Base-by-base conservation (phyloP, 2,797 vertebrate species). In the Chanos chanos region DNA sequence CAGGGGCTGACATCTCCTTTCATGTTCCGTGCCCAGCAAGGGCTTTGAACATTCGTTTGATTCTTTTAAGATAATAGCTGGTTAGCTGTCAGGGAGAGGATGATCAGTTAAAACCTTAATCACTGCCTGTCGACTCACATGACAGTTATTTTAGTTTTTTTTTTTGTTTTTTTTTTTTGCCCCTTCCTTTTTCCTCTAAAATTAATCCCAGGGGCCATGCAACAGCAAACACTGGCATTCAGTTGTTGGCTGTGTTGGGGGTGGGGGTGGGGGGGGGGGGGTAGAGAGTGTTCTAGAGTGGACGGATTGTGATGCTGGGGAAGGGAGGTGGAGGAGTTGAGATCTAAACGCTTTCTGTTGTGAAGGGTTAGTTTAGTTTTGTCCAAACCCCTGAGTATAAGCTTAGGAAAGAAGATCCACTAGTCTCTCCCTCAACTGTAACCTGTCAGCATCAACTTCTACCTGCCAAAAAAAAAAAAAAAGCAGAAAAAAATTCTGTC, bases 51-150 rank as follows among this genome's bases (percentile, higher is more conserved):
- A 92, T 90, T 91, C 90, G 93, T 98, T 98, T 98, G 95, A 98
- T 98, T 98, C 94, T 92, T 92, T 94, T 94, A 93, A 93, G 95
- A 97, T 98, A 99, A 97, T 99, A 95, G 93, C 95, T 96, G 92
- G 94, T 97, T 99, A 92, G 90, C 96, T 98, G 96, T 99, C 96
- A 97, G 95, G 91, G 83, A 89, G 90, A 83, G 95, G 94, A 94
- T 98, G 95, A 99, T 97, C 95, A 95, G 93, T 96, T 99, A 97
- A 98, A 98, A 94, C 96, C 96, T 97, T 97, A 98, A 97, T 99
- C 96, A 99, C 95, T 87, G 94, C 94, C 95, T 98, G 96, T 97
- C 94, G 93, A 94, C 93, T 93, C 85, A 85, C 90, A 92, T 94
- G 89, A 94, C 95, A 95, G 91, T 95, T 94, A 91, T 93, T 96